Evolutionary conservation across 1,140 invertebrate genomes (phyloP), one percentile per base, ranked within the genome.

Genomic region (Aphelinus atriplicis): DNA sequence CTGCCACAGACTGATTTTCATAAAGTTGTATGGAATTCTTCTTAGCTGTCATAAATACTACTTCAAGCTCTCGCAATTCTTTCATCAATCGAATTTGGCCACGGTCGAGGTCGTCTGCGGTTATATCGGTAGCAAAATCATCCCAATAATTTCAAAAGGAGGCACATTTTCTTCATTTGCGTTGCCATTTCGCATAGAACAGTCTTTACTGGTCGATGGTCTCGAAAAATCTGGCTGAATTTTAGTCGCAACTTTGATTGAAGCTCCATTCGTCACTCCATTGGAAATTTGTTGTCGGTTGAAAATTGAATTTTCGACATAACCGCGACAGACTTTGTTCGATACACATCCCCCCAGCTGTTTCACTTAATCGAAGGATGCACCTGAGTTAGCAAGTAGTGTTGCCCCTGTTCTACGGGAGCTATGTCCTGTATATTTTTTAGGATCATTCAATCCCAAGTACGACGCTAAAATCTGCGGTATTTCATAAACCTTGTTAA

Each of bases 351-450:
- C 78, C 78, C 77, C 79, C 51, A 78, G 74, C 45, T 73, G 64
- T 71, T 82, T 81, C 53, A 83, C 51, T 47, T 60, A 76, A 10
- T 61, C 74, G 42, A 83, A 71, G 73, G 77, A 73, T 43, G 78
- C 82, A 62, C 80, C 81, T 50, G 76, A 64, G 56, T 82, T 73
- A 42, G 76, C 71, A 48, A 80, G 57, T 43, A 81, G 67, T 43
- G 77, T 78, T 3, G 78, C 76, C 47, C 70, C 77, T 10, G 79
- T 77, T 68, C 77, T 64, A 45, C 79, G 71, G 53, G 78, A 81
- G 53, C 69, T 79, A 76, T 81, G 79, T 3, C 78, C 80, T 46
- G 79, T 81, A 58, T 80, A 82, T 43, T 50, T 6, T 67, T 79
- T 63, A n/a, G 78, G 57, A 68, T 80, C 65, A 60, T 73, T 50